Evolutionary conservation across 1,140 invertebrate genomes (phyloP), one percentile per base, ranked within the genome.

Genomic region (Platyscapa corneri): DNA sequence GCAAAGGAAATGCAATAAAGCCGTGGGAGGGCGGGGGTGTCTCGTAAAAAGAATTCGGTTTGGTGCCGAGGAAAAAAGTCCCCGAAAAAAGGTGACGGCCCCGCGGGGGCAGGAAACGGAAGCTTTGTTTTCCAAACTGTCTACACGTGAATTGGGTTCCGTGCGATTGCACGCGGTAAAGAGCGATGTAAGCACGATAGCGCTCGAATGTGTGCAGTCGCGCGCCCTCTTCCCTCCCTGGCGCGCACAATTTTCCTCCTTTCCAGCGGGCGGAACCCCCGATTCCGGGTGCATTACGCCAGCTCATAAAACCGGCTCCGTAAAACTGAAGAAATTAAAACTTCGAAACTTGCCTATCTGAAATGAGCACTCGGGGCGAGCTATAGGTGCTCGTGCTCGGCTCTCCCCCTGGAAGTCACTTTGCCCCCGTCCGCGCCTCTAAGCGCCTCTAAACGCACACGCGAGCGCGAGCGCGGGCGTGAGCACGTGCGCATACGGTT

Each of bases 241-340:
- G 75, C 75, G 46, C 7, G 8, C 18, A 27, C 75, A 32, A 74
- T 72, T 72, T 81, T 72, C 46, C 42, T 53, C 53, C 18, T 20
- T 7, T 10, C 27, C 7, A n/a, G n/a, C n/a, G 10, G n/a, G 20
- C 8, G 23, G 1, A 8, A 27, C 49, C 39, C 34, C 84, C 76
- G 32, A 32, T 27, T 53, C 72, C 39, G 72, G 83, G 82, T 82
- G 75, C 86, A 86, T 89, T 88, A 88, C 82, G 87, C 84, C 83
- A 88, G 87, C 87, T 90, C 89, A 90, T 91, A 91, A 91, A 91
- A 90, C 85, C 53, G 49, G 83, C 85, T 87, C 85, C 88, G 89
- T 90, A 90, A 91, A 90, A 90, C 87, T 87, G 89, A 91, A 91
- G 89, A 91, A 90, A 90, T 91, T 90, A 91, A 91, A 91, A 91